Evolutionary conservation across 2,888 invertebrate species (phyloP).

Genomic region (Antheraea assamensis): DNA sequence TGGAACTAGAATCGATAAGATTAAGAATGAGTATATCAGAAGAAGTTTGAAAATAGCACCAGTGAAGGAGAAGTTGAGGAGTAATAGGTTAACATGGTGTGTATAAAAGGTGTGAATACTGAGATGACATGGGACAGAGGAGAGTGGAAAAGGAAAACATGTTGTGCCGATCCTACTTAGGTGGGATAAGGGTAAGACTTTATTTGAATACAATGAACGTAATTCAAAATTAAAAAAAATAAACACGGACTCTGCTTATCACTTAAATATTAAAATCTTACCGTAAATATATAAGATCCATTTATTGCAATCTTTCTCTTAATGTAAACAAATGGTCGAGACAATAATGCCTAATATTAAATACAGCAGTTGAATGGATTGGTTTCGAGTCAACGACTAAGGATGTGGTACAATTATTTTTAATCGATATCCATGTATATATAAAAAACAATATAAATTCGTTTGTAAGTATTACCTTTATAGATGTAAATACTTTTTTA

Average conservation of each 20-base stretch:
- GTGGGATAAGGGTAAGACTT: too few species aligned
- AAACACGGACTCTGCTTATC: background rate
- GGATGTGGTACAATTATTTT: slow-evolving; percentile 27
- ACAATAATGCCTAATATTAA: slow-evolving; percentile 44
- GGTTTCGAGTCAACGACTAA: slow-evolving; percentile 35
- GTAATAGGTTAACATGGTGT: too few species aligned
- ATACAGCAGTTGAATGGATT: slow-evolving; percentile 50
- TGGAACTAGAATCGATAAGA: too few species aligned
- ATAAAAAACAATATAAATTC: background rate
- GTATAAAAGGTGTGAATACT: too few species aligned
- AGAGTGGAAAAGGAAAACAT: too few species aligned
- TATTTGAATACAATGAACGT: too few species aligned
- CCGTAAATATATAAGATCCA: background rate
- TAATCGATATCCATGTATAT: slow-evolving; percentile 5
- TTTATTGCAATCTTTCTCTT: background rate
- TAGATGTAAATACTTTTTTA: background rate
- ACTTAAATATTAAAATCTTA: background rate
- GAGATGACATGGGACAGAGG: too few species aligned
- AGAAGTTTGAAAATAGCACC: too few species aligned
- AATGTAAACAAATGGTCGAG: slow-evolving; percentile 15
- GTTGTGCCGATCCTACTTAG: too few species aligned
- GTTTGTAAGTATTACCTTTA: background rate
- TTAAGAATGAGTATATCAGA: too few species aligned
- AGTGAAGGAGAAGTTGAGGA: too few species aligned
- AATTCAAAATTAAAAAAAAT: too few species aligned